Base-by-base conservation (phyloP, 2,113 vertebrate species). In the Oncorhynchus mykiss region DNA sequence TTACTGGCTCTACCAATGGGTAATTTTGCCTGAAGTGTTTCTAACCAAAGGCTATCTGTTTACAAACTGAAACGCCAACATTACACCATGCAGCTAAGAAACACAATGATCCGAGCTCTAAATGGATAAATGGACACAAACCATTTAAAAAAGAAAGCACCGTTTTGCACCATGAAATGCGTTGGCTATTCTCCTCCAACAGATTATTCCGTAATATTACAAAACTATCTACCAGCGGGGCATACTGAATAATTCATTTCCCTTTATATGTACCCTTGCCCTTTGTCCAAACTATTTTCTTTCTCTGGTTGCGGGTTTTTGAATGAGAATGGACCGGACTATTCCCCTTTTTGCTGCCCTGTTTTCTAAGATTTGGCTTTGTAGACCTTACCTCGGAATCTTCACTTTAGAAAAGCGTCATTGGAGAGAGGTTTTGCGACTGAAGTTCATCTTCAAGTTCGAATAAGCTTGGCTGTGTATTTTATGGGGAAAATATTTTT, bases 371-470 rank as follows among this genome's bases (percentile, higher is more conserved):
- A 91, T 93, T 94, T 91, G 93, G 93, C 92, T 91, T 94, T 94
- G 93, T 94, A 45, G 39, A 45, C 39, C 39, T 45, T 45, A 12
- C 88, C 81, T 77, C 84, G 85, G 90, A 92, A 88, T 91, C 92
- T 90, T 91, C 79, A 70, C 88, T 90, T 92, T 82, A 87, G 83
- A 91, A 91, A 91, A 86, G 89, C 88, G 84, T 94, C 92, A 94
- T 93, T 91, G 87, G 90, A 81, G 76, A 72, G 78, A 70, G 82
- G 89, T 90, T 94, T 94, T 92, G 88, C 88, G 78, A 85, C 65
- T 92, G 93, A 95, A 96, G 95, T 96, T 96, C 96, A 97, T 93
- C 94, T 93, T 95, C 95, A 96, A 96, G 95, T 94, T 95, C 95
- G 89, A 84, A 89, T 80, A 86, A 80, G 78, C 74, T 75, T 80